Evolutionary conservation across 2,888 invertebrate genomes (phyloP).

Genomic region (Cartodere bifasciata): DNA sequence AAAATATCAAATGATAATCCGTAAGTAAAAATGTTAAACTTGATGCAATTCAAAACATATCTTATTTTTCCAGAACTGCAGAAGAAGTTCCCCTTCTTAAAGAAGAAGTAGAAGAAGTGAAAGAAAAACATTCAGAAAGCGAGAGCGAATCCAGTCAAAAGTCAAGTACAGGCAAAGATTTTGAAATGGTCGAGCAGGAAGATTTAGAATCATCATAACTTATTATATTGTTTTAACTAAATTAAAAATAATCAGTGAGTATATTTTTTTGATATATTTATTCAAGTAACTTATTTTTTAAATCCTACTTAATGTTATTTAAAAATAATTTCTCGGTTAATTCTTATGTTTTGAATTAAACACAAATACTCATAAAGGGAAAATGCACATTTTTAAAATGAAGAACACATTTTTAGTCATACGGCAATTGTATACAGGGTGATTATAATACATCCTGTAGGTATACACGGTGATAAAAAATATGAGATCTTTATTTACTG

Average conservation of each 20-base stretch:
- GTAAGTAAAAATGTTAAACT: conserved; percentile 1
- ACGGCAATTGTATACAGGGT: too few relatives aligned
- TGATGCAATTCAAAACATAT: neutral
- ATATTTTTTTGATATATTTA: neutral
- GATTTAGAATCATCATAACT: conserved; percentile 40
- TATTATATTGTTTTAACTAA: neutral
- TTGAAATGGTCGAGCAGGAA: conserved; percentile 71
- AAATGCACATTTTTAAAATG: too few relatives aligned
- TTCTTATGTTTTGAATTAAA: too few relatives aligned
- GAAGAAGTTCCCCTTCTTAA: conserved; percentile 1
- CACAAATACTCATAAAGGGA: too few relatives aligned
- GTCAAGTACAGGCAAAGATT: conserved; percentile 74
- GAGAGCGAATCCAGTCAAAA: conserved; percentile 71
- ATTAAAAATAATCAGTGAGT: conserved; percentile 1
- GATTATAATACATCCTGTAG: too few relatives aligned
- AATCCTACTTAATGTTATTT: too few relatives aligned
- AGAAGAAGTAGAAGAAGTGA: conserved; percentile 12
- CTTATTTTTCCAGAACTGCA: conserved; percentile 4
- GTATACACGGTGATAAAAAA: too few relatives aligned
- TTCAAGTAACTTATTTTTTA: too few relatives aligned
- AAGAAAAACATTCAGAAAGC: conserved; percentile 48
- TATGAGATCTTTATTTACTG: too few relatives aligned
- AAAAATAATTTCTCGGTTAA: too few relatives aligned
- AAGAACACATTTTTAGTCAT: too few relatives aligned
- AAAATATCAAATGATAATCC: conserved; percentile 1